Evolutionary conservation across 2,797 vertebrate species (phyloP).

Genomic region (Periparus ater): DNA sequence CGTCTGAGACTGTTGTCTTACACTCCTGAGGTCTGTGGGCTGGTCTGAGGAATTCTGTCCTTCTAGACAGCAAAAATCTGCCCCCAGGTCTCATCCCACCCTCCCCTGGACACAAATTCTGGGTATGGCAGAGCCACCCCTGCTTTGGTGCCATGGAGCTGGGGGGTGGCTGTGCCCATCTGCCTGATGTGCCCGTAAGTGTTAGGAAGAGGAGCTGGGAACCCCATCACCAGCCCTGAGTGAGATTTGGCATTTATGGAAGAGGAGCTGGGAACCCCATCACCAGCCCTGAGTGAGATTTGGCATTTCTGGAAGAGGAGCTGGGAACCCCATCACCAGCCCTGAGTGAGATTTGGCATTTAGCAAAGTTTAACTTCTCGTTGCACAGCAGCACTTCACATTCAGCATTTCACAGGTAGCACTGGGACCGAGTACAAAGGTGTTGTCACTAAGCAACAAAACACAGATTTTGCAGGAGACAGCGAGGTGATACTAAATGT

Average conservation of each 20-base stretch:
- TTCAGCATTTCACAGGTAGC: neutral
- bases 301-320: neutral
- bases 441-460: constrained; percentile 51
- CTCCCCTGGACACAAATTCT: neutral
- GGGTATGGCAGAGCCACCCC: neutral
- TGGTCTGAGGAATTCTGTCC: neutral
- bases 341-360: neutral
- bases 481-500: neutral
- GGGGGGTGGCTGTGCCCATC: neutral
- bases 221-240: fast-evolving
- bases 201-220: neutral
- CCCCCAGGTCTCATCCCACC: neutral
- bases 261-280: neutral
- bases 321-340: neutral
- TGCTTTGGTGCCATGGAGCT: neutral
- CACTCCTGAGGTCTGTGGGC: neutral
- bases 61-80: neutral
- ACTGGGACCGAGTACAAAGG: neutral
- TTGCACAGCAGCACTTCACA: fast-evolving
- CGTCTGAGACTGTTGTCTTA: fast-evolving
- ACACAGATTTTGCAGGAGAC: neutral
- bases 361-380: neutral
- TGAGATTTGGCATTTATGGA: neutral
- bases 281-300: fast-evolving
- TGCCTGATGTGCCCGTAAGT: neutral